Conservation (phyloP, 2,113 vertebrate species). For the Caranx melampygus region DNA sequence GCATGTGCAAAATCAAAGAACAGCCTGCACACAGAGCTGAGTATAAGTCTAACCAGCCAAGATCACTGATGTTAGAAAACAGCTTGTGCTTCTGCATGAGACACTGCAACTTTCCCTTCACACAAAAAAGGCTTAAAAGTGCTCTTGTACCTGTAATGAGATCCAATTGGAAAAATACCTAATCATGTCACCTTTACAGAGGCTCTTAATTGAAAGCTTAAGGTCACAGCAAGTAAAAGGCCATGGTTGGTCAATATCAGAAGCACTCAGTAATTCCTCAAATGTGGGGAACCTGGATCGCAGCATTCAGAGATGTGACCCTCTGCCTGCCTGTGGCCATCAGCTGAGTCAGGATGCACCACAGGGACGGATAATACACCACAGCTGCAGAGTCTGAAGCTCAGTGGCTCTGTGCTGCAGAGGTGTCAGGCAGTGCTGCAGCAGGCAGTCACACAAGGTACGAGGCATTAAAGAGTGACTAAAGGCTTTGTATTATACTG, state of each 20-base stretch:
- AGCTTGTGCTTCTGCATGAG: too few species aligned
- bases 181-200: slow-evolving; percentile 42
- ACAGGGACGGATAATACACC: slow-evolving; percentile 23
- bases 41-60: too few species aligned
- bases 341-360: slow-evolving; percentile 8
- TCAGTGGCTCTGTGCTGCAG: slow-evolving; percentile 26
- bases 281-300: not conserved
- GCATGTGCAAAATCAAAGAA: not conserved
- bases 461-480: not conserved
- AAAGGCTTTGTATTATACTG: not conserved
- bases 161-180: not conserved
- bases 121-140: not conserved
- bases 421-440: slow-evolving; percentile 19
- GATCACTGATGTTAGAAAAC: not conserved
- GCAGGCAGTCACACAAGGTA: not conserved
- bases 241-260: slow-evolving; percentile 9
- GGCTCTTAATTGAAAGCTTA: slow-evolving; percentile 48
- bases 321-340: slow-evolving; percentile 4
- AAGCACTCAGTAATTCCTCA: slow-evolving; percentile 5
- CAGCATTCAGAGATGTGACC: slow-evolving; percentile 13
- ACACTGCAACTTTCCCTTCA: not conserved
- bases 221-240: slow-evolving; percentile 33
- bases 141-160: slow-evolving; percentile 5
- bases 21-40: not conserved
- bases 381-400: not conserved